Conservation (phyloP, 1,140 invertebrate genomes). For the Drosophila littoralis region DNA sequence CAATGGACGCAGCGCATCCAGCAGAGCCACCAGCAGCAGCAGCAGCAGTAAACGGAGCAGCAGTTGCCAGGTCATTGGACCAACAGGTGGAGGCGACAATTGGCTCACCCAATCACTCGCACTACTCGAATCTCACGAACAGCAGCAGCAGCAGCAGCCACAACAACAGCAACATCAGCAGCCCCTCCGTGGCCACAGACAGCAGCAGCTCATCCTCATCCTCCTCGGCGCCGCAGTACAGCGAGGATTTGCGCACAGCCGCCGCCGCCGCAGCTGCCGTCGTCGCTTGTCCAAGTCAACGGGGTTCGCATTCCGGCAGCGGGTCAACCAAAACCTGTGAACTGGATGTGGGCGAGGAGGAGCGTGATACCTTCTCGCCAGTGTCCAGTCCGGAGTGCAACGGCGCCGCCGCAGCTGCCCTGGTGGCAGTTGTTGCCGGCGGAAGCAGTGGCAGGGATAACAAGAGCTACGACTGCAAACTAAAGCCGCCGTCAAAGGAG, state of each 20-base stretch:
- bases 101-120: slow-evolving; percentile 69
- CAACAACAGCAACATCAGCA: slow-evolving; percentile 44
- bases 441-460: slow-evolving; percentile 42
- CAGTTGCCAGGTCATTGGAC: slow-evolving; percentile 66
- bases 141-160: slow-evolving; percentile 44
- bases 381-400: slow-evolving; percentile 67
- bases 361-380: slow-evolving; percentile 79
- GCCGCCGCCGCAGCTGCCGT: slow-evolving; percentile 40
- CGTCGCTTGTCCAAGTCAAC: slow-evolving; percentile 17
- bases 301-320: slow-evolving; percentile 54
- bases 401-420: slow-evolving; percentile 6
- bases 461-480: slow-evolving; percentile 56
- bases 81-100: slow-evolving; percentile 60
- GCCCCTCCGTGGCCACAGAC: slow-evolving; percentile 40
- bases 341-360: slow-evolving; percentile 74
- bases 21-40: slow-evolving; percentile 24
- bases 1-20: slow-evolving; percentile 62
- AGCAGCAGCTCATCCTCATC: slow-evolving; percentile 52
- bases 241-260: slow-evolving; percentile 67
- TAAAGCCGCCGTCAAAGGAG: slow-evolving; percentile 86
- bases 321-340: slow-evolving; percentile 76
- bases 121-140: slow-evolving; percentile 78
- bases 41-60: slow-evolving; percentile 30
- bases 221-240: slow-evolving; percentile 78
- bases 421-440: slow-evolving; percentile 24